Conservation (phyloP, 2,888 invertebrate genomes). For the Parnassius glacialis region DNA sequence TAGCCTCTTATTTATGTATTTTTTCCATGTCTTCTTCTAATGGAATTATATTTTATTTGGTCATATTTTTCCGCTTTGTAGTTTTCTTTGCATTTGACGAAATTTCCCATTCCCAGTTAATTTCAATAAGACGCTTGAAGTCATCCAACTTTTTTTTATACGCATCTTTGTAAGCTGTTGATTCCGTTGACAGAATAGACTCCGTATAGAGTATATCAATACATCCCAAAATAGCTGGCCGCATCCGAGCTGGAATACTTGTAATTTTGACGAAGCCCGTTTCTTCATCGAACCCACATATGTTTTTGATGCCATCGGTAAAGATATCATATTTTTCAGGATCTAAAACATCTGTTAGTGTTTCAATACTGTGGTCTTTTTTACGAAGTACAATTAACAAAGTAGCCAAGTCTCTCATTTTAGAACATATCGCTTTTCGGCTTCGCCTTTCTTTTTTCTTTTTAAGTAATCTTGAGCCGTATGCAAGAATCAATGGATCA, state of each 20-base stretch:
- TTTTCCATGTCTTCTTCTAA: constrained; percentile 22
- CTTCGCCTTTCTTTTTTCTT: constrained; percentile 4
- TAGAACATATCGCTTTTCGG: constrained; percentile 27
- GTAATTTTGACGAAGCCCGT: constrained; percentile 23
- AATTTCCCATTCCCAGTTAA: constrained; percentile 29
- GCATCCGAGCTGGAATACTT: constrained; percentile 26
- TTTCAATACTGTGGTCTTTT: constrained; percentile 20
- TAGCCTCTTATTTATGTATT: constrained; percentile 15
- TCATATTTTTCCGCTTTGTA: constrained; percentile 19
- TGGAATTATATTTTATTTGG: constrained; percentile 24
- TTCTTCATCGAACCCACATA: constrained; percentile 29
- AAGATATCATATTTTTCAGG: constrained; percentile 26
- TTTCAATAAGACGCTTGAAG: constrained; percentile 24
- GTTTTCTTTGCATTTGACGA: constrained; percentile 29
- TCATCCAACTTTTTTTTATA: constrained; percentile 25
- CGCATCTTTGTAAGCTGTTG: constrained; percentile 18
- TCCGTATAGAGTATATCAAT: constrained; percentile 25
- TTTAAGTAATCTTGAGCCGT: background rate
- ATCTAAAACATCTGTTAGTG: constrained; percentile 19
- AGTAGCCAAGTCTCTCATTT: constrained; percentile 28
- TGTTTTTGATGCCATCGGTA: constrained; percentile 25
- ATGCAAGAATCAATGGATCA: constrained; percentile 22
- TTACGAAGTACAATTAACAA: constrained; percentile 20
- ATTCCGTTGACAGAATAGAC: constrained; percentile 11
- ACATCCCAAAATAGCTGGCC: constrained; percentile 14